Evolutionary conservation across 2,797 vertebrate genomes (phyloP), one percentile per base, ranked within the genome.

Genomic region (Synanceia verrucosa): DNA sequence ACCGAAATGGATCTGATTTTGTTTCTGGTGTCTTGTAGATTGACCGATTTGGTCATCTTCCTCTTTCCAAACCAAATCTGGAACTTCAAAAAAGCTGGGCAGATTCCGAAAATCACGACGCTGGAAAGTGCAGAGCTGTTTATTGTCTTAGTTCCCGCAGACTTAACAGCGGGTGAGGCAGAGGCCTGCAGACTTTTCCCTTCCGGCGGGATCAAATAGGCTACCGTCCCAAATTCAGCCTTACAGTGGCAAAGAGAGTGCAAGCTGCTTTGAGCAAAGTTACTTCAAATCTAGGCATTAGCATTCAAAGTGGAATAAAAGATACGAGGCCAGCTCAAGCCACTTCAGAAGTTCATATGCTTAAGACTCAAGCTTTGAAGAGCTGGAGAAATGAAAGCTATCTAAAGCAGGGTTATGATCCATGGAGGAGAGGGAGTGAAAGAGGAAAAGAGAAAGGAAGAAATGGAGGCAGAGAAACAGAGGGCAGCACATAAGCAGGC

Each of bases 341-440:
- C 81, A 86, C 82, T 79, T 88, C 76, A 83, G 76, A 86, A 86
- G 88, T 89, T 90, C 82, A 86, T 82, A 80, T 87, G 52, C 84
- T 88, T 92, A 89, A 90, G 78, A 87, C 66, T 85, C 19, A 5
- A 72, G 85, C 89, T 92, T 93, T 91, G 76, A 91, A 88, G 81
- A 81, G 59, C 70, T 62, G 33, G 53, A 78, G 72, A 75, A 88
- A 80, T 83, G 61, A 87, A 89, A 91, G 85, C 77, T 83, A 85
- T 91, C 85, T 91, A 86, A 91, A 91, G 87, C 84, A 81, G 76
- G 70, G 81, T 86, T 88, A 86, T 86, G 89, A 91, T 87, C 80
- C 82, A 63, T 24, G 46, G 69, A 86, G 41, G 47, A 66, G 77
- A 51, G 37, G 48, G 47, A 80, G 68, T 53, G 55, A 73, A 60